These are phyloP conservation scores for Clusia tigrina DNA, from an alignment of 2,888 invertebrate species.

Conservation along the genomic window DNA sequence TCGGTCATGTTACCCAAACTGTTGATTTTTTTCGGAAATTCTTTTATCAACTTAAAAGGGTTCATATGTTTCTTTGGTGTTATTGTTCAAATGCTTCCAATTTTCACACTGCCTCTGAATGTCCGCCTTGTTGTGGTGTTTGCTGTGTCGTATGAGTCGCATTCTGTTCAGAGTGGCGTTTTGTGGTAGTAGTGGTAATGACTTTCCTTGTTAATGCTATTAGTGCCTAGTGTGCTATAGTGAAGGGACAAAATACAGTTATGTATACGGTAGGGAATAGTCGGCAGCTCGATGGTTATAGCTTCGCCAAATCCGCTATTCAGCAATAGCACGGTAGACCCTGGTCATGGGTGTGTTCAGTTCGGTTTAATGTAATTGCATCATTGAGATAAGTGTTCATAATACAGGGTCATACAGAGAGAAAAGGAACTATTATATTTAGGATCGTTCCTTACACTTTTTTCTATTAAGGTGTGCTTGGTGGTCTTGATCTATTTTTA, in stretches of 20 bases:
- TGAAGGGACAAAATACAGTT: conserved; percentile 18
- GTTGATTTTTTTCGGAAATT: neutral
- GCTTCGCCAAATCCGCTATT: neutral
- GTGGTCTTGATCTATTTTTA: too few species aligned
- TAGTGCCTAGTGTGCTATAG: neutral
- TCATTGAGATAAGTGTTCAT: conserved; percentile 38
- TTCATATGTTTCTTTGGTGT: conserved; percentile 38
- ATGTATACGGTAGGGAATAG: neutral
- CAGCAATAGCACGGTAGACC: neutral
- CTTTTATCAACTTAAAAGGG: conserved; percentile 47
- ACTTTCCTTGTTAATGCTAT: neutral
- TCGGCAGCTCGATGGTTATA: conserved; percentile 8
- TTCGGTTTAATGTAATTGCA: conserved; percentile 36
- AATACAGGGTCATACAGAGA: conserved; percentile 34
- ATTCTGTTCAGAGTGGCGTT: neutral
- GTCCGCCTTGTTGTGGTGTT: conserved; percentile 13
- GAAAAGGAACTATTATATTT: neutral
- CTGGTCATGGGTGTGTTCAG: conserved; percentile 32
- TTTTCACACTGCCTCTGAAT: conserved; percentile 32
- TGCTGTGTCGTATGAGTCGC: conserved; percentile 8
- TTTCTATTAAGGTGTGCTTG: too few species aligned
- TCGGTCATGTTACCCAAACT: neutral
- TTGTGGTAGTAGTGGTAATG: neutral
- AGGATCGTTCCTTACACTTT: too few species aligned
- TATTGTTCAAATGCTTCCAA: conserved; percentile 34